Percentiles rank a stretch among this genome's conserved stretches.
These are phyloP conservation scores for Catocala sponsa DNA, from an alignment of 2,888 invertebrate genomes.

Conservation along the genomic window DNA sequence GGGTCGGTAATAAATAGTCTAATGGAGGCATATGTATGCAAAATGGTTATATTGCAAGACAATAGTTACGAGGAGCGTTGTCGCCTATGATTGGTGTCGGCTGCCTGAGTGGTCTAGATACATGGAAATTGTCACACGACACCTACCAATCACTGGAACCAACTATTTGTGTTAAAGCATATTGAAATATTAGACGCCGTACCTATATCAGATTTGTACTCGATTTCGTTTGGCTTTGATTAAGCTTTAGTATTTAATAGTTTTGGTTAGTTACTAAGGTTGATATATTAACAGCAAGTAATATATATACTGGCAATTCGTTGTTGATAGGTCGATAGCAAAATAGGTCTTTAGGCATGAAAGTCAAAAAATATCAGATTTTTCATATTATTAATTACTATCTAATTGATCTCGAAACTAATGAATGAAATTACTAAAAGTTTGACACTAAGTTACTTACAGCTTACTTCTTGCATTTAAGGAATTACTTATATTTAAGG, in stretches of 20 bases:
- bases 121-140: constrained; percentile 52
- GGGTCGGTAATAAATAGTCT: constrained; percentile 45
- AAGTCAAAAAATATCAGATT: too few relatives aligned
- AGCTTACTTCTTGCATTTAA: too few relatives aligned
- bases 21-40: constrained; percentile 41
- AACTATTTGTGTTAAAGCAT: constrained; percentile 41
- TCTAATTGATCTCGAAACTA: too few relatives aligned
- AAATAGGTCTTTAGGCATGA: too few relatives aligned
- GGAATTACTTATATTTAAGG: too few relatives aligned
- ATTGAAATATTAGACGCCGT: constrained; percentile 36
- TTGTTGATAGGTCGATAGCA: too few relatives aligned
- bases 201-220: constrained; percentile 38
- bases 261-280: neutral
- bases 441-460: too few relatives aligned
- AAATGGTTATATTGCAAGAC: constrained; percentile 41
- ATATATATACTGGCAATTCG: too few relatives aligned
- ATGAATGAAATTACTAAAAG: too few relatives aligned
- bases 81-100: constrained; percentile 36
- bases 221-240: constrained; percentile 40
- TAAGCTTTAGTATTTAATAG: constrained; percentile 43
- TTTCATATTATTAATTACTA: too few relatives aligned
- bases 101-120: constrained; percentile 49
- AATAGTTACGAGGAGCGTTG: constrained; percentile 35
- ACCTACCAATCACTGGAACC: constrained; percentile 46
- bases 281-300: too few relatives aligned